Evolutionary conservation across 2,113 vertebrate species (phyloP), one percentile per base, ranked within the genome.

Genomic region (Phainopepla nitens): DNA sequence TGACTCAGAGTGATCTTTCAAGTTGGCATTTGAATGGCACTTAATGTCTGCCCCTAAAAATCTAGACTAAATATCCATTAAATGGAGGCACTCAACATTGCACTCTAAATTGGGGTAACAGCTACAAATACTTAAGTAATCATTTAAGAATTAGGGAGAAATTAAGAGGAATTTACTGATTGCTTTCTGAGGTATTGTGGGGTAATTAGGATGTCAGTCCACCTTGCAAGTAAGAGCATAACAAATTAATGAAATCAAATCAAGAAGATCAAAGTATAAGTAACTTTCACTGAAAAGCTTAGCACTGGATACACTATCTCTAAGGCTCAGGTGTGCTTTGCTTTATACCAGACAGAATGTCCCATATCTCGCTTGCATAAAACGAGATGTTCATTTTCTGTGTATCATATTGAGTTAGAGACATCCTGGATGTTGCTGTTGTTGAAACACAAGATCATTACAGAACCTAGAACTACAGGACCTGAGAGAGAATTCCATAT

Each of bases 1-100:
- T 96, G 70, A 94, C 87, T 97, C 87, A 78, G 87, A 81, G 41
- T 44, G 72, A 84, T 94, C 44, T 89, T 97, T 97, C 81, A 96
- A 88, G 79, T 21, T 96, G 58, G 51, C 82, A 90, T 96, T 97
- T 98, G 75, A 96, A 84, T 51, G 90, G 68, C 27, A 36, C 50
- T 94, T 96, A 81, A 42, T 93, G 94, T 77, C 78, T 36, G 6
- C 31, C 58, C 87, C 3, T 7, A 42, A 97, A 97, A 95, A 66
- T 84, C 44, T 93, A 36, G 60, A 86, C 75, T 94, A 80, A 96
- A 86, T 82, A 70, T 5, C 24, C 33, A 33, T 56, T 82, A 96
- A 95, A 58, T 82, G 60, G 79, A 86, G 65, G 15, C 21, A 90
- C 17, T 84, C 70, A 80, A 56, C 5, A 62, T 73, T 51, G 28